Percentiles rank a stretch among this genome's conserved stretches.
Conservation (phyloP, 2,888 invertebrate species). For the Troides helena region DNA sequence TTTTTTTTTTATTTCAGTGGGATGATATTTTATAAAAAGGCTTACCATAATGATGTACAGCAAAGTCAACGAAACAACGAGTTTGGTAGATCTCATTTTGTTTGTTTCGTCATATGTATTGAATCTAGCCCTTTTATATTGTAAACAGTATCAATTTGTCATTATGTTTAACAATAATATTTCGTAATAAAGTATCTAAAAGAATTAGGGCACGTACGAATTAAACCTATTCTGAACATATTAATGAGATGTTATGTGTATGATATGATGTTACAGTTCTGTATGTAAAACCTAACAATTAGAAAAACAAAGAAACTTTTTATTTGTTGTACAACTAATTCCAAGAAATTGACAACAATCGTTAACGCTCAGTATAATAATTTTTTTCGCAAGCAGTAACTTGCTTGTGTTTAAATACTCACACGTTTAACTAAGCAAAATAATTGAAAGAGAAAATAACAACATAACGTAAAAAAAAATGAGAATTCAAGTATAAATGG, state of each 20-base stretch:
- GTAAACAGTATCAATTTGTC: conserved; percentile 5
- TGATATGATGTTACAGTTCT: neutral
- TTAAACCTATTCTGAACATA: conserved; percentile 3
- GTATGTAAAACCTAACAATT: neutral
- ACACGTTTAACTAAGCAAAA: too few relatives aligned
- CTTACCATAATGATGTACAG: conserved; percentile 26
- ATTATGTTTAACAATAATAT: conserved; percentile 26
- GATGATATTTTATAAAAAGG: neutral
- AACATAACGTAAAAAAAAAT: too few relatives aligned
- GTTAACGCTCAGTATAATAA: too few relatives aligned
- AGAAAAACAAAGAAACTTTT: too few relatives aligned
- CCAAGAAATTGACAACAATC: too few relatives aligned
- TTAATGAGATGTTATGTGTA: neutral
- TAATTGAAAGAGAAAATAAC: too few relatives aligned
- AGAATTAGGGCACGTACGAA: conserved; percentile 25
- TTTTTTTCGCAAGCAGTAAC: too few relatives aligned
- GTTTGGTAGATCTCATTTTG: conserved; percentile 25
- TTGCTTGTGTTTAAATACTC: too few relatives aligned
- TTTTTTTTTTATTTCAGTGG: too few relatives aligned
- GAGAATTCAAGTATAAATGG: too few relatives aligned
- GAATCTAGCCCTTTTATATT: conserved; percentile 25
- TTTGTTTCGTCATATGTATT: conserved; percentile 7
- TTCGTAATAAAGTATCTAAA: conserved; percentile 19
- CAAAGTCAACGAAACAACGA: conserved; percentile 20
- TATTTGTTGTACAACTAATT: too few relatives aligned